A percentile compares a stretch with the other conserved stretches of the same genome.
phyloP scores from a whole-genome alignment of 2,888 invertebrate species.

The Axea sp. region DNA sequence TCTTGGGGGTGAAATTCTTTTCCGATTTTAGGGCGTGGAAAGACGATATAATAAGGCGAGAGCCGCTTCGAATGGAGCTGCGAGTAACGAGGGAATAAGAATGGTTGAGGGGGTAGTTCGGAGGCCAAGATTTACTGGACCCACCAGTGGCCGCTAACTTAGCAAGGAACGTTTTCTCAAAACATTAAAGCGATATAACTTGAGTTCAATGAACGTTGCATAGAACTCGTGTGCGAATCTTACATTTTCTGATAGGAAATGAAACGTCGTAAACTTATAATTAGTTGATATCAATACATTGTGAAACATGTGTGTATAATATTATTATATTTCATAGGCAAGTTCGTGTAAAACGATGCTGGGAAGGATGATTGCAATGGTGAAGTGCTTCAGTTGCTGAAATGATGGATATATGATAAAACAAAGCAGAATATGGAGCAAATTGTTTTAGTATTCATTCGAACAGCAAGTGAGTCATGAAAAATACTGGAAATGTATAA shows the following conservation, averaged over 20 bases:
- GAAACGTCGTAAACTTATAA: neutral
- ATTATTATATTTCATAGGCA: no score
- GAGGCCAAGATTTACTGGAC: slow-evolving; percentile 77
- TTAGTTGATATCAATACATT: neutral
- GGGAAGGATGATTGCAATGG: no score
- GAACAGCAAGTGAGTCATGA: no score
- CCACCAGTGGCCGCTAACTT: slow-evolving; percentile 76
- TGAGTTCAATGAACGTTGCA: slow-evolving; percentile 59
- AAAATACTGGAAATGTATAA: no score
- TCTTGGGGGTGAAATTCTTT: slow-evolving; percentile 79
- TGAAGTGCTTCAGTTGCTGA: no score
- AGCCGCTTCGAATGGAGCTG: slow-evolving; percentile 74
- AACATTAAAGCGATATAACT: slow-evolving; percentile 74
- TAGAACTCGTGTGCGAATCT: slow-evolving; percentile 18
- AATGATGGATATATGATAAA: no score
- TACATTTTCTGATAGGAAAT: slow-evolving; percentile 25
- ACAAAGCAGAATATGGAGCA: no score
- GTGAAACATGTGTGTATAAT: no score
- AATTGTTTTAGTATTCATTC: no score
- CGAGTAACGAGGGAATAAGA: slow-evolving; percentile 79
- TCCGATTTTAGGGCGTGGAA: slow-evolving; percentile 80
- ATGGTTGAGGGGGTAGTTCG: slow-evolving; percentile 70
- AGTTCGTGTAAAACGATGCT: no score
- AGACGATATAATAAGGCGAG: slow-evolving; percentile 80
- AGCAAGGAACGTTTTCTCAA: slow-evolving; percentile 68